Evolutionary conservation across 2,113 vertebrate genomes (phyloP), one percentile per base, ranked within the genome.

Genomic region (Heliornis fulica): DNA sequence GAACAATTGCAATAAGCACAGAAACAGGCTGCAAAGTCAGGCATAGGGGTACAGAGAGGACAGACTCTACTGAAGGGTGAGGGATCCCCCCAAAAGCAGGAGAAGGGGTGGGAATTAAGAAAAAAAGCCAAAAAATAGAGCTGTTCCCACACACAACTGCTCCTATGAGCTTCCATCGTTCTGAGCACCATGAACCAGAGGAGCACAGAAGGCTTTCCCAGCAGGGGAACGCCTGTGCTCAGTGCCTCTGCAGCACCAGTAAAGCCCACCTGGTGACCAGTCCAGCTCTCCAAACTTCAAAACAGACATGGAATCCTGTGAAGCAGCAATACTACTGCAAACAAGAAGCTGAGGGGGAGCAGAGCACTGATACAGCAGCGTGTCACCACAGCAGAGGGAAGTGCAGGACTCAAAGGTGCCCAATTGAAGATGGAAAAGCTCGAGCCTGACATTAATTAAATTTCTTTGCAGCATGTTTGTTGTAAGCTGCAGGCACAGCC

Each of bases 321-420:
- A 4, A 89, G 9, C 32, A 50, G 29, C 56, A 89, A 12, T 28
- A 22, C 3, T 18, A 29, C 25, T 2, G 5, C 1, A 46, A 46
- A 46, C n/a, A n/a, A n/a, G n/a, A n/a, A n/a, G 0, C 31, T 57
- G 23, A 16, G 9, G 22, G 13, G 26, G 10, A 16, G 15, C 0
- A 0, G 48, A 56, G 14, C 51, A 56, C 6, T 4, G 5, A 15
- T 69, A 31, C 0, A 3, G 26, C 40, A 60, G 34, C 0, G 0
- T 21, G 34, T 61, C 60, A 38, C 53, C 23, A 32, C 0, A 1
- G 41, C 48, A 81, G 59, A 78, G 71, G 25, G 13, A 72, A 65
- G 14, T 3, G 14, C 0, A 2, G 25, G 29, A 41, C 34, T n/a
- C 18, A 32, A 91, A 78, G 21, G 17, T 41, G 22, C 21, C 26